Evolutionary conservation across 2,797 vertebrate species (phyloP).

Genomic region (Fringilla coelebs): DNA sequence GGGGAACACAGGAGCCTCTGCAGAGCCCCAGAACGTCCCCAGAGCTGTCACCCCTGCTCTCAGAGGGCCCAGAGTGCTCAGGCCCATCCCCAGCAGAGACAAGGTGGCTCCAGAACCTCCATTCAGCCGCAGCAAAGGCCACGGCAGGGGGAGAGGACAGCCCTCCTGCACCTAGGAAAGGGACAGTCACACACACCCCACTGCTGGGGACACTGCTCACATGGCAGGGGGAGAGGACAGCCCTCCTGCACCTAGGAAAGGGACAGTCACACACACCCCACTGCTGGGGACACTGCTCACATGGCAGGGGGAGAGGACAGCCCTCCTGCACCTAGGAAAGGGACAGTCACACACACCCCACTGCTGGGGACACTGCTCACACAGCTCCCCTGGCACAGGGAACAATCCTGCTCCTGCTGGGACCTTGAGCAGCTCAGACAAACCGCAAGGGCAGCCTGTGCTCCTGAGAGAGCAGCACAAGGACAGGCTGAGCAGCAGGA

Average conservation of each 20-base stretch:
- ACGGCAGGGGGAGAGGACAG: fast-evolving
- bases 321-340: fast-evolving
- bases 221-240: neutral
- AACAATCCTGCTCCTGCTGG: neutral
- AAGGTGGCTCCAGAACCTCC: neutral
- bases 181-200: too few relatives aligned
- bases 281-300: too few relatives aligned
- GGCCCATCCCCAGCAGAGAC: neutral
- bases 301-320: fast-evolving
- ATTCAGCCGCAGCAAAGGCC: fast-evolving
- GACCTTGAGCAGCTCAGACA: neutral
- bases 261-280: too few relatives aligned
- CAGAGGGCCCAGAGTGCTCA: neutral
- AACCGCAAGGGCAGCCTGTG: neutral
- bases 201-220: neutral
- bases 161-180: too few relatives aligned
- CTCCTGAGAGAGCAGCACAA: neutral
- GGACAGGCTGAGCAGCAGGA: neutral
- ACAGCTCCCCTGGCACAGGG: neutral
- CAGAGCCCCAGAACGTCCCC: neutral
- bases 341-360: fast-evolving
- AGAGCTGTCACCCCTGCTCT: neutral
- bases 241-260: too few relatives aligned
- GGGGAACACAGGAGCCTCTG: fast-evolving
- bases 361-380: neutral